Evolutionary conservation across 2,113 vertebrate genomes (phyloP).

Genomic region (Petrocephalus zakoni): DNA sequence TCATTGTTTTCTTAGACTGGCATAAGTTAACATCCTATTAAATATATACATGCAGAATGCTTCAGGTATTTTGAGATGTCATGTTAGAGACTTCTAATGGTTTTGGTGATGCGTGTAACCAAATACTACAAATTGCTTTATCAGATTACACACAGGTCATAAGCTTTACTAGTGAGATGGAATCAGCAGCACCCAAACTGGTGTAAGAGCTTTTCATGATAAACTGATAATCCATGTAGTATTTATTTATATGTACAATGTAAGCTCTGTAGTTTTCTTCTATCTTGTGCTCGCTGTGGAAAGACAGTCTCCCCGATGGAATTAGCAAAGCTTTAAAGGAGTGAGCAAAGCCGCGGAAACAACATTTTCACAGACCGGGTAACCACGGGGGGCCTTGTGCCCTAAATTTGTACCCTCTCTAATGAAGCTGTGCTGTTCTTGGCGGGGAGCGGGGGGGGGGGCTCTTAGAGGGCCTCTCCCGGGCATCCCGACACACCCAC

Average conservation of each 20-base stretch:
- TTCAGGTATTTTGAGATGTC: neutral
- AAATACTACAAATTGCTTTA: neutral
- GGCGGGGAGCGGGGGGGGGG: neutral
- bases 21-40: neutral
- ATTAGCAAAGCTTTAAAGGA: neutral
- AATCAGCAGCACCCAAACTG: neutral
- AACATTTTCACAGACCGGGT: slow-evolving; percentile 2
- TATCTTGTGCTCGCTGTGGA: neutral
- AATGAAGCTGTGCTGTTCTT: slow-evolving; percentile 4
- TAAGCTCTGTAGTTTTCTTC: neutral
- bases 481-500: neutral
- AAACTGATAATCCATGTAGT: neutral
- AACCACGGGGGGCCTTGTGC: slow-evolving; percentile 16
- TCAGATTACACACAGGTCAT: neutral
- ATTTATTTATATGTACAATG: neutral
- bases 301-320: neutral
- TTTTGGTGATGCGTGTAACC: neutral
- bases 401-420: slow-evolving; percentile 20
- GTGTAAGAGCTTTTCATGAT: neutral
- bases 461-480: neutral
- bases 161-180: neutral
- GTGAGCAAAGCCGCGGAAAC: neutral
- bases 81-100: neutral
- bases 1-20: neutral
- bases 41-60: neutral